phyloP scores from a whole-genome alignment of 1,140 invertebrate genomes.

The Latrodectus geometricus region DNA sequence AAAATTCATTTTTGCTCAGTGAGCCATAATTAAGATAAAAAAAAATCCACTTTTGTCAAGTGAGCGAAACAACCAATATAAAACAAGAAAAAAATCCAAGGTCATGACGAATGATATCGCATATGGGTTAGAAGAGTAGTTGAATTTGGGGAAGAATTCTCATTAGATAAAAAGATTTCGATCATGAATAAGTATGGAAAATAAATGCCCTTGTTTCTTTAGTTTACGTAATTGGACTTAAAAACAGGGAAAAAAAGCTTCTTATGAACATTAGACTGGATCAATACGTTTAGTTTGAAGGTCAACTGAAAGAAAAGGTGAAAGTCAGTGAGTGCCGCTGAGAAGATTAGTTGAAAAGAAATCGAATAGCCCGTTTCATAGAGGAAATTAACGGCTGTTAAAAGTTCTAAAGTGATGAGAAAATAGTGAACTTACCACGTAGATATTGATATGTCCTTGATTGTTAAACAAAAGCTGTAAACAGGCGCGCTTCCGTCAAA shows the following conservation, averaged over 20 bases:
- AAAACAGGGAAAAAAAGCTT: conserved; percentile 23
- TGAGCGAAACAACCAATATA: neutral
- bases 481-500: neutral
- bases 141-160: conserved; percentile 22
- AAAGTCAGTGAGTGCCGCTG: conserved; percentile 29
- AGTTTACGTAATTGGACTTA: conserved; percentile 53
- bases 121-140: neutral
- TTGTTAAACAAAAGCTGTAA: neutral
- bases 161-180: conserved; percentile 49
- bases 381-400: conserved; percentile 26
- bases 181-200: conserved; percentile 48
- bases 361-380: conserved; percentile 30
- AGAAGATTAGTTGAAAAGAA: conserved; percentile 33
- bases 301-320: conserved; percentile 53
- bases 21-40: conserved; percentile 54
- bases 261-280: conserved; percentile 9
- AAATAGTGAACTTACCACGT: neutral
- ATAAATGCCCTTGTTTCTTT: conserved; percentile 56
- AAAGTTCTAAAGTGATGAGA: conserved; percentile 32
- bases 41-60: conserved; percentile 29
- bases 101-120: conserved; percentile 7
- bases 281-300: conserved; percentile 26
- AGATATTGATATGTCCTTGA: conserved; percentile 7
- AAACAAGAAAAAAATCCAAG: conserved; percentile 29
- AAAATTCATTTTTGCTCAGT: conserved; percentile 50